Base-by-base conservation (phyloP, 2,888 invertebrate species). In the Temnothorax unifasciatus region DNA sequence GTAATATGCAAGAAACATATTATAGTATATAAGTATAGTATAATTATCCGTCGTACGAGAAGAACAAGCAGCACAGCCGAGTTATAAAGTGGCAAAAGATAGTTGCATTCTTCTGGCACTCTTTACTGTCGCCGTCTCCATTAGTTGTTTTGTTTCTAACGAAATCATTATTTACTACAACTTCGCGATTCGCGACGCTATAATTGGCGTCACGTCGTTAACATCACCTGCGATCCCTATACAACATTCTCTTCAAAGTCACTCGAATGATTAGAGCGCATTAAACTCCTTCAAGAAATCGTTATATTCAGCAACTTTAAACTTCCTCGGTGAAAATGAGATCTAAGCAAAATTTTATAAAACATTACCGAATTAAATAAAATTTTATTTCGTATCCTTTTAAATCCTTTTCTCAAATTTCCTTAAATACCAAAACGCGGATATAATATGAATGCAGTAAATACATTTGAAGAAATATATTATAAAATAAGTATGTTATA, bases 101-200 rank as follows among this genome's bases (percentile, higher is more conserved):
- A 41, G 64, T 64, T 64, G 64, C 41, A 64, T 64, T 64, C 41
- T 64, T 64, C 64, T 41, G 21, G 0, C 41, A 41, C 21, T 41
- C 64, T 64, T 54, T 54, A 21, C 21, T 5, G 21, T 6, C 21
- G 64, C 64, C 64, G 21, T 64, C 64, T 21, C 41, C 64, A 64
- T 64, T 64, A 64, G 64, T 64, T 50, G 34, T 50, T 50, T 64
- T 64, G 21, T 64, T 41, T 64, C 41, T 64, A 61, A 64, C 21
- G 3, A 64, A 64, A 41, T 41, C 64, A 64, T 64, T 64, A 64
- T 64, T 64, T 64, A 41, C 64, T 64, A 41, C 64, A 41, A 64
- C 41, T 64, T 41, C 15, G 21, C 64, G 13, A 21, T 64, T 64
- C 21, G 41, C 59, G 6, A 8, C 29, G 29, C 41, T 41, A 2